Evolutionary conservation across 1,140 invertebrate species (phyloP), one percentile per base, ranked within the genome.

Genomic region (Colletes gigas): DNA sequence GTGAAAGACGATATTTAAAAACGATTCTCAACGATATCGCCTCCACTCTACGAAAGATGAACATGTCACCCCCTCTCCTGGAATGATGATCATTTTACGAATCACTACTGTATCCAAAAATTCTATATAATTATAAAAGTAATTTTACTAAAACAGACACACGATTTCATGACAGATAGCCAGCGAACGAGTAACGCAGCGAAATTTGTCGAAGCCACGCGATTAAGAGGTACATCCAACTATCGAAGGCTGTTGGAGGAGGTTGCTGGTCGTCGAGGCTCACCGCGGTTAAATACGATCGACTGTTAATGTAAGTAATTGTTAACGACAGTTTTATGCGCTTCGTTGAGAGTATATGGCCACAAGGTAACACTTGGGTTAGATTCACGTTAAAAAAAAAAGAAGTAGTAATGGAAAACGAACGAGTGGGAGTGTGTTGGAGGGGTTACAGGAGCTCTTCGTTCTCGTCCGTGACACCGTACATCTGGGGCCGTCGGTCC

Each of bases 401-500:
- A 12, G 1, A 39, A 41, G 6, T 30, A 30, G 30, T 30, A 30
- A 30, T 30, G 30, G 30, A 30, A 3, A 9, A 10, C 14, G 7
- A 63, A 1, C 3, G 3, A 17, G 10, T 9, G 8, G 50, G 50
- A 9, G 19, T 5, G 19, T 5, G 14, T 41, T 9, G 52, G 47
- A 50, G 73, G 60, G 69, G 67, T 92, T 90, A 93, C 41, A 93
- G 91, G 80, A 93, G 88, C 88, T 93, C 93, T 83, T 93, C 93
- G 85, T 91, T 93, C 87, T 93, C 93, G 80, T 93, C 92, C 76
- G 90, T 88, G 81, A 85, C 88, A 78, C 93, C 91, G 85, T 93
- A 93, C 92, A 93, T 93, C 86, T 93, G 92, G 15, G 93, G 93
- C 84, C 87, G 90, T 72, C 91, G 89, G 65, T 91, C 90, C 10